Base-by-base conservation (phyloP, 2,797 vertebrate genomes). In the Coranthus polyacanthus region DNA sequence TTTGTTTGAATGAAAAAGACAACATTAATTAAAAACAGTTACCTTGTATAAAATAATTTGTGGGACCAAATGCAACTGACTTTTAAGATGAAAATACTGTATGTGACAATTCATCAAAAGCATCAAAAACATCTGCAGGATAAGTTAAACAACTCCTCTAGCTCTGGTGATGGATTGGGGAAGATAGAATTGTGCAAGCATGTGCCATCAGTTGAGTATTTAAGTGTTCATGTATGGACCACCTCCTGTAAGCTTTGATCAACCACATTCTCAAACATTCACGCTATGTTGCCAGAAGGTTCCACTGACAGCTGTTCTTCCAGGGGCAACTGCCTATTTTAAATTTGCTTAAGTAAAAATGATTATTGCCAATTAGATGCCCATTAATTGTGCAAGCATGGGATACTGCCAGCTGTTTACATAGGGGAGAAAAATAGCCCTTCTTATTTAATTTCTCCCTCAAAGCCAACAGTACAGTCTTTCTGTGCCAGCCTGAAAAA, bases 321-420 rank as follows among this genome's bases (percentile, higher is more conserved):
- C 91, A 93, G 90, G 90, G 94, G 94, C 95, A 96, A 95, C 94
- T 90, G 95, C 93, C 94, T 91, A 89, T 93, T 95, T 96, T 94
- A 94, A 92, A 95, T 95, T 79, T 95, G 92, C 93, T 92, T 94
- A 95, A 96, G 95, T 97, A 96, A 97, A 95, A 97, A 95, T 94
- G 92, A 98, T 97, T 94, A 98, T 98, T 95, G 93, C 94, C 96
- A 97, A 97, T 98, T 98, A 98, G 96, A 96, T 97, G 95, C 93
- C 95, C 94, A 96, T 97, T 97, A 98, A 97, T 96, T 98, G 95
- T 95, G 95, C 95, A 96, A 96, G 95, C 93, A 96, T 92, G 94
- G 93, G 95, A 95, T 95, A 93, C 92, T 95, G 94, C 95, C 97
- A 98, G 96, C 96, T 98, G 96, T 97, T 98, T 97, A 95, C 90